Evolutionary conservation across 1,140 invertebrate species (phyloP).

Genomic region (Pseudomyrmex dendroicus): DNA sequence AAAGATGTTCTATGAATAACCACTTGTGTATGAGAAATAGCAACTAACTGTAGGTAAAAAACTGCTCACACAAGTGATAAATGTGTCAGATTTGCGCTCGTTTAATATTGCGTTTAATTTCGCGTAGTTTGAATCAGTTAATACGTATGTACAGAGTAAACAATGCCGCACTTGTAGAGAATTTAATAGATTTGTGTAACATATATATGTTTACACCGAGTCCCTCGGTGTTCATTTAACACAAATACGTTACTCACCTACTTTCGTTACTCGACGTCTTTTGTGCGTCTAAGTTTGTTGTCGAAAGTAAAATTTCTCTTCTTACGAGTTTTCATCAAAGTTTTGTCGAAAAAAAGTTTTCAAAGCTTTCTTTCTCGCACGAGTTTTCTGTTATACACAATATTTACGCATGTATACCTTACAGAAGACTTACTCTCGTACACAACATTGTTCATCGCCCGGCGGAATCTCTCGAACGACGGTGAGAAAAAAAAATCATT

Average conservation of each 20-base stretch:
- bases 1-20: background rate
- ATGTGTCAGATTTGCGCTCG: background rate
- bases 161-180: background rate
- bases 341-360: slow-evolving; percentile 16
- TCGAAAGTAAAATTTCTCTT: too few relatives aligned
- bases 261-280: background rate
- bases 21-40: too few relatives aligned
- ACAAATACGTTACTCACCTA: background rate
- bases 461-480: slow-evolving; percentile 35
- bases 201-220: background rate
- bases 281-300: too few relatives aligned
- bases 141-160: background rate
- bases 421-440: slow-evolving; percentile 17
- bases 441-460: slow-evolving; percentile 24
- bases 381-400: slow-evolving; percentile 5
- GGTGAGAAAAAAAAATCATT: slow-evolving; percentile 41
- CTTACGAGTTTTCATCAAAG: background rate
- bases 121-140: background rate
- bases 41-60: too few relatives aligned
- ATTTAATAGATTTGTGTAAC: slow-evolving; percentile 22
- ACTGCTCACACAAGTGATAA: too few relatives aligned
- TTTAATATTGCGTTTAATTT: background rate
- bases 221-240: background rate
- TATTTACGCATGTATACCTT: slow-evolving; percentile 25
- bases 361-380: too few relatives aligned